Conservation (phyloP, 2,797 vertebrate species). For the Momotus momota region DNA sequence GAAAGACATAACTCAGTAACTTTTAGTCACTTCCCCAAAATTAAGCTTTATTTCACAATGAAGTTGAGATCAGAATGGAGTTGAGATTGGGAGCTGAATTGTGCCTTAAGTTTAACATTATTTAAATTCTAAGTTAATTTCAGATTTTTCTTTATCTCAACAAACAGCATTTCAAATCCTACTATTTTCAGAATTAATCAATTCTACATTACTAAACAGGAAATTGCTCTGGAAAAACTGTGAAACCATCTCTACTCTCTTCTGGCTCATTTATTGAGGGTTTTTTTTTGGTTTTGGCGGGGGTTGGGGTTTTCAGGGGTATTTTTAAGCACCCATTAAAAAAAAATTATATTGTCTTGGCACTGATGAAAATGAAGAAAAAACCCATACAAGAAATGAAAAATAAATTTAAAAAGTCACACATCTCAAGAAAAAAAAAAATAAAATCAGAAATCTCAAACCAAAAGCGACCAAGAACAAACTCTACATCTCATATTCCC, state of each 20-base stretch:
- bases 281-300: not conserved
- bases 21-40: not conserved
- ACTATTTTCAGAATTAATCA: not conserved
- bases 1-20: not conserved
- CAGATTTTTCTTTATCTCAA: not conserved
- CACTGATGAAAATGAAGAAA: too few relatives aligned
- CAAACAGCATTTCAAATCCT: not conserved
- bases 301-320: too few relatives aligned
- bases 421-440: not conserved
- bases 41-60: not conserved
- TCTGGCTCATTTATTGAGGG: rapidly evolving
- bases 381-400: too few relatives aligned
- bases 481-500: not conserved
- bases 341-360: too few relatives aligned
- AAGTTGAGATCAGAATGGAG: not conserved
- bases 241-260: not conserved
- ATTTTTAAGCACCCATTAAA: not conserved
- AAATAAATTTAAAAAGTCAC: too few relatives aligned
- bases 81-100: not conserved
- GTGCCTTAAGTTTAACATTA: not conserved
- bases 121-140: not conserved
- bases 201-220: not conserved
- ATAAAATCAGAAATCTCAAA: too few relatives aligned
- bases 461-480: not conserved
- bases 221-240: not conserved